phyloP scores from a whole-genome alignment of 2,113 vertebrate species.

The Ictalurus punctatus region DNA sequence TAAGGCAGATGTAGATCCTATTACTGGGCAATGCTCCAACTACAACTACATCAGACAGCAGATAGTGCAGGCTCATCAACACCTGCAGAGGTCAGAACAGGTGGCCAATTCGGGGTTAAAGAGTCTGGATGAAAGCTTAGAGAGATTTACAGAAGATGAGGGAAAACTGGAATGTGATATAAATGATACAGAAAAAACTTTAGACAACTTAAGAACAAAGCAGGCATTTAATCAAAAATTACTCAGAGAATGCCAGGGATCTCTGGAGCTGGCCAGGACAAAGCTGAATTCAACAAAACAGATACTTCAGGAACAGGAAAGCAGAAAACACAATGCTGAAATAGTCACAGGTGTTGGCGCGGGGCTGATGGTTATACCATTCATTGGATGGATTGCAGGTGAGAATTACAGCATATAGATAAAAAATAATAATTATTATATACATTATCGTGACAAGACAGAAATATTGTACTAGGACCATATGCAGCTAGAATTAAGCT shows the following conservation, averaged over 20 bases:
- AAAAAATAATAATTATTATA: too few species aligned
- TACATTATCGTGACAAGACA: too few species aligned
- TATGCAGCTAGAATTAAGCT: too few species aligned
- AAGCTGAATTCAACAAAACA: neutral
- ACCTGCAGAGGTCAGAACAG: neutral
- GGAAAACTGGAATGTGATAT: neutral
- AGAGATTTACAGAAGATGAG: neutral
- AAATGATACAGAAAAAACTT: neutral
- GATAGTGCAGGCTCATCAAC: constrained; percentile 13
- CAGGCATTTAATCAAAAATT: neutral
- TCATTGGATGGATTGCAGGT: too few species aligned
- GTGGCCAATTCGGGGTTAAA: neutral
- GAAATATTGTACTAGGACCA: too few species aligned
- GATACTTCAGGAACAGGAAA: neutral
- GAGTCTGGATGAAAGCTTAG: constrained; percentile 13
- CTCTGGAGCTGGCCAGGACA: neutral
- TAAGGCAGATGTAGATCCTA: constrained; percentile 1
- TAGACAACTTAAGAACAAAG: neutral
- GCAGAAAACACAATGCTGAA: neutral
- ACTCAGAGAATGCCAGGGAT: neutral
- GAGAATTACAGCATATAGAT: too few species aligned
- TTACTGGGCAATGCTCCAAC: neutral
- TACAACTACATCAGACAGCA: constrained; percentile 29
- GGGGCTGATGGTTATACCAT: neutral
- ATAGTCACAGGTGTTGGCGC: neutral